These are phyloP conservation scores for Murina feae DNA, from an alignment of 2,113 vertebrate species.

Conservation along the genomic window DNA sequence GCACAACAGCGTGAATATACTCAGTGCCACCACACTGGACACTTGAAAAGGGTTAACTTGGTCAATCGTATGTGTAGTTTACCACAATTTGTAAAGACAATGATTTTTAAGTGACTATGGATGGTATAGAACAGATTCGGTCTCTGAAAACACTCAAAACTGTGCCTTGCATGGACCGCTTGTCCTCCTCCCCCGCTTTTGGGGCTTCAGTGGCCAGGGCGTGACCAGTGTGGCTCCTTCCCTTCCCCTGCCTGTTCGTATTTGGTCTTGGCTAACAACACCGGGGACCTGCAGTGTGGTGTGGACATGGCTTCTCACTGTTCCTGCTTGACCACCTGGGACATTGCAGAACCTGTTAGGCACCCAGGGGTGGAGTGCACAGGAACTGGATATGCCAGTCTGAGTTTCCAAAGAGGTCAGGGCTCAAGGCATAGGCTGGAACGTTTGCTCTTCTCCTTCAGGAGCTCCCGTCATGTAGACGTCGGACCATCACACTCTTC, in stretches of 20 bases:
- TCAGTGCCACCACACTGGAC: neutral
- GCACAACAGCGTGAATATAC: neutral
- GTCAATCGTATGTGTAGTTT: neutral
- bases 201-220: neutral
- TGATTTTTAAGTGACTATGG: neutral
- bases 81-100: neutral
- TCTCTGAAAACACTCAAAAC: neutral
- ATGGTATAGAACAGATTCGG: neutral
- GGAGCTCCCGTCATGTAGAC: neutral
- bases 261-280: neutral
- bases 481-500: neutral
- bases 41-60: neutral
- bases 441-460: neutral
- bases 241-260: neutral
- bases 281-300: neutral
- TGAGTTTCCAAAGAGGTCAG: neutral
- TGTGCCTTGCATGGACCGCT: neutral
- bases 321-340: neutral
- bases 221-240: neutral
- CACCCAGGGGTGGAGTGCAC: no score
- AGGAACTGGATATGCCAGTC: neutral
- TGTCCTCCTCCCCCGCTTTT: neutral
- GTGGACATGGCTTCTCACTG: neutral
- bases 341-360: neutral
- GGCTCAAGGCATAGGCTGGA: neutral